A percentile compares a stretch with the other conserved stretches of the same genome.
phyloP scores from a whole-genome alignment of 2,113 vertebrate genomes.

The Lepisosteus osseus region DNA sequence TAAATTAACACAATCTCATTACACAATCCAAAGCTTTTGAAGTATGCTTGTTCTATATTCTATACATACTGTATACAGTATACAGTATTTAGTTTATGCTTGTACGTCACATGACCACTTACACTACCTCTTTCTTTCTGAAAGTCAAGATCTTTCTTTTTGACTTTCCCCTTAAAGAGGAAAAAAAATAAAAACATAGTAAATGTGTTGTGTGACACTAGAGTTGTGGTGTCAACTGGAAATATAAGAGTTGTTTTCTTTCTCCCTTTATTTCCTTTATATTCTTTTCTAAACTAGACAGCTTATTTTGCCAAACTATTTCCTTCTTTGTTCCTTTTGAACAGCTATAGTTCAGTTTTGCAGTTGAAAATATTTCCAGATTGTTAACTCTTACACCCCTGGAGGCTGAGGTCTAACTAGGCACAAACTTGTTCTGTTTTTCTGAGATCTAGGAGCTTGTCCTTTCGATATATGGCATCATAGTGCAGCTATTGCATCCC shows the following conservation, averaged over 20 bases:
- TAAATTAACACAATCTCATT: too few species aligned
- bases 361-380: slow-evolving; percentile 47
- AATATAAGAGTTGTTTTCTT: background rate
- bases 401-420: slow-evolving; percentile 35
- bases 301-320: slow-evolving; percentile 11
- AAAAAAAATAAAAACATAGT: too few species aligned
- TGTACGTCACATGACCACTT: too few species aligned
- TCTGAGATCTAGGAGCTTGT: slow-evolving; percentile 19
- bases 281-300: slow-evolving; percentile 25
- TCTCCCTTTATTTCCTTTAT: slow-evolving; percentile 19
- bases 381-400: slow-evolving; percentile 39
- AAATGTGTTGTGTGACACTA: background rate
- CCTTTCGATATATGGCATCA: too few species aligned
- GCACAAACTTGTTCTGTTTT: slow-evolving; percentile 8
- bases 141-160: too few species aligned
- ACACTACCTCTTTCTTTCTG: too few species aligned
- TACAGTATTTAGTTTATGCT: too few species aligned
- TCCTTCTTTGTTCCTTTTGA: slow-evolving; percentile 21
- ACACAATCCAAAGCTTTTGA: too few species aligned
- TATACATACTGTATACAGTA: too few species aligned
- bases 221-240: slow-evolving; percentile 11
- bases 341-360: slow-evolving; percentile 18
- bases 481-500: too few species aligned
- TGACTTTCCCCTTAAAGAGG: too few species aligned
- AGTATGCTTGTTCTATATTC: too few species aligned